Evolutionary conservation across 2,888 invertebrate genomes (phyloP), one percentile per base, ranked within the genome.

Genomic region (Leucophora obtusa): DNA sequence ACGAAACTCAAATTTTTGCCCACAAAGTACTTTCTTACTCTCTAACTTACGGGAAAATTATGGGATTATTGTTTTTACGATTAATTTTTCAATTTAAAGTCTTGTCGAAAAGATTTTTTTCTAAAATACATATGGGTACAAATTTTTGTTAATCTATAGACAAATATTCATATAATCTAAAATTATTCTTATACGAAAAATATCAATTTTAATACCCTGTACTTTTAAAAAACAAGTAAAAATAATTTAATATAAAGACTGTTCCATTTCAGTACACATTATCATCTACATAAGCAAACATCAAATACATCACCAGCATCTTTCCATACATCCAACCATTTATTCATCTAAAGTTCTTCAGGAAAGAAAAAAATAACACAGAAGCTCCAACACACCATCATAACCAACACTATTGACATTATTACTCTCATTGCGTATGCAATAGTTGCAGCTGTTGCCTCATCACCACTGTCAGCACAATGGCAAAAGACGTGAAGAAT

Each of bases 371-470:
- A 47, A 21, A 65, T 2, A 53, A 47, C 14, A 47, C 43, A 47
- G 43, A 11, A 47, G 43, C 43, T 47, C 43, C 15, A 66, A 58
- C 17, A 18, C 50, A 18, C 17, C 43, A 63, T 47, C 17, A 38
- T 47, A 33, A 58, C 51, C 35, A 28, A 24, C n/a, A 65, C 35
- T 43, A 58, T 28, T 60, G 63, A 35, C 24, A 50, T 15, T 59
- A 59, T 47, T 65, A 66, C 17, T 63, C 79, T 78, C 75, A 78
- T 76, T 82, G 81, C 73, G 78, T 74, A 82, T 84, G 83, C 82
- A 83, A 79, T 68, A 75, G 58, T 63, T 78, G 78, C 84, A 82
- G 80, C 82, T 82, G 83, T 76, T 82, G 56, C 63, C 80, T 72
- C 56, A 72, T 75, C 62, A 60, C 70, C 72, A 53, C 51, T 51